Evolutionary conservation across 2,113 vertebrate genomes (phyloP), one percentile per base, ranked within the genome.

Genomic region (Vicugna pacos): DNA sequence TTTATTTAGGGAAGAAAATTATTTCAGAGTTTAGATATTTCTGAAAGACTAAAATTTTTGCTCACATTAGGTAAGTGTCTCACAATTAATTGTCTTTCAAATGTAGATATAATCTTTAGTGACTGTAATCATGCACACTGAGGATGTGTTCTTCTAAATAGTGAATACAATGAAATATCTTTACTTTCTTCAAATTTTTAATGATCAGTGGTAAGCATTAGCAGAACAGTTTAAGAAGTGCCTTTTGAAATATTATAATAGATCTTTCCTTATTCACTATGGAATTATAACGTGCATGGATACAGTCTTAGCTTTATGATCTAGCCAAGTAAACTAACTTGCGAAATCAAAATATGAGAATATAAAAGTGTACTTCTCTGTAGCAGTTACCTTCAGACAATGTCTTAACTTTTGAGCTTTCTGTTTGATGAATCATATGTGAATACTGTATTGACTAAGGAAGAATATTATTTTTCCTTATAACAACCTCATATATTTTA

Each of bases 41-140:
- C 99, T 73, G 99, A 99, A 98, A 99, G 99, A 96, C 48, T 99
- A 95, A 99, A 99, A 97, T 99, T 99, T 97, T 99, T 99, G 92
- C 98, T 99, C 89, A 99, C 97, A 86, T 98, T 99, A 95, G 99
- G 99, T 99, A 98, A 99, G 99, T 98, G 75, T 94, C 89, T 62
- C 73, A 10, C 22, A 91, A 46, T 72, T 89, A 24, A 64, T 94
- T 80, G 52, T 96, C 50, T 93, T 89, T 85, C 77, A 85, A 35
- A 14, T 89, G 5, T 67, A 89, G 76, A 75, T 52, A 48, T 92
- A 87, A 56, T 70, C 16, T 65, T 64, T 92, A 72, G 8, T 86
- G 65, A 76, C 42, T 65, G 16, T 60, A 72, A 62, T 73, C 10
- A 50, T 85, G 35, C 10, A 38, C 6, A 69, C 9, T 56, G 16